Evolutionary conservation across 2,888 invertebrate genomes (phyloP), one percentile per base, ranked within the genome.

Genomic region (Muschampia plurimacula): DNA sequence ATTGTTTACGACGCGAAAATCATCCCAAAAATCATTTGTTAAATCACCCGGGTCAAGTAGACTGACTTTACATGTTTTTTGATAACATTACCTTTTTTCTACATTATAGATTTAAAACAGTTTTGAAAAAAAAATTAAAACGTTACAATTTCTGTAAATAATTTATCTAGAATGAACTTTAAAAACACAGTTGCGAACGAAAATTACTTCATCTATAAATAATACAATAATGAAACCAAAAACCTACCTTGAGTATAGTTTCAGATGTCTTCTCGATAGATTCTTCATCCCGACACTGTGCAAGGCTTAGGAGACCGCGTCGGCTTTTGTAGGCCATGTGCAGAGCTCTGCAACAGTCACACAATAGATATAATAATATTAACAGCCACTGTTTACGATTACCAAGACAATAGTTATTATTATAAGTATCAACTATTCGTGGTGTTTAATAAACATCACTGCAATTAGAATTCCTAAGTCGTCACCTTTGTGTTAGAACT

Each of bases 261-360:
- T 91, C 89, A 1, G 93, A 88, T 32, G 89, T 90, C 88, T 86
- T 86, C 76, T 89, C 88, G 75, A 87, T 75, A 22, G 89, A 78
- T 69, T 77, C 81, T 76, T 86, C 92, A 89, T 93, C 92, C 77
- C 83, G 82, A 78, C 92, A 92, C 86, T 93, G 93, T 72, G 87
- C 86, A 73, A 93, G 86, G 78, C 89, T 90, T 67, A 90, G 83
- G 72, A 93, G 80, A 0, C 91, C 91, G 76, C 94, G 92, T 2
- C 93, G 83, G 89, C 93, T 94, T 93, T 94, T 94, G 92, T 94
- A 94, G 71, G 94, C 93, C 89, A 90, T 89, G 75, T 90, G 92
- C 82, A 94, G 82, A 72, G 94, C 93, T 84, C 94, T 94, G 81
- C 78, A 79, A 85, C 81, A 82, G 84, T 80, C 85, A 77, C 78